Evolutionary conservation across 2,888 invertebrate genomes (phyloP).

Genomic region (Drosophila lacicola): DNA sequence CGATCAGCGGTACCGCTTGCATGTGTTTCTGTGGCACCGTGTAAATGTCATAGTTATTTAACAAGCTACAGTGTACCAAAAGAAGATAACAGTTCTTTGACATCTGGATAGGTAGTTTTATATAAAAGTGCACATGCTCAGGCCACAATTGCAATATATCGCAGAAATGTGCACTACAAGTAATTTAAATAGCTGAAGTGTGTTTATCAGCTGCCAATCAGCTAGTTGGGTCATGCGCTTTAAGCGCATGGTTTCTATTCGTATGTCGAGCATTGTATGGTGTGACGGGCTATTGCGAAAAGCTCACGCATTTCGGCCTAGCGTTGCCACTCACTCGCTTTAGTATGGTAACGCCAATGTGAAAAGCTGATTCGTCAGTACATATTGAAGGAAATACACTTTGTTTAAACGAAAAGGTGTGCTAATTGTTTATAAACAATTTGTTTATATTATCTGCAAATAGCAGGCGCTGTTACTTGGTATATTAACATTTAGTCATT

Average conservation of each 20-base stretch:
- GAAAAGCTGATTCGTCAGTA: constrained; percentile 22
- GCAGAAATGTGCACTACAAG: constrained; percentile 21
- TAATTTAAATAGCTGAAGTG: constrained; percentile 32
- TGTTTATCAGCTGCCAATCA: constrained; percentile 61
- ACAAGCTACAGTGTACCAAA: constrained; percentile 9
- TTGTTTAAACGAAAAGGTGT: constrained; percentile 24
- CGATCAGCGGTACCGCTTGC: background rate
- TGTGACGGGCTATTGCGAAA: constrained; percentile 38
- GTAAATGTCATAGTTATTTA: constrained; percentile 39
- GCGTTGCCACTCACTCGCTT: constrained; percentile 51
- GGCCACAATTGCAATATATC: constrained; percentile 9
- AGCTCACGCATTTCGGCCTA: constrained; percentile 37
- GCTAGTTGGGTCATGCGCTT: constrained; percentile 42
- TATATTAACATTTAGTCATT: constrained; percentile 8
- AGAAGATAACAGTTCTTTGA: constrained; percentile 10
- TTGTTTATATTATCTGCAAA: constrained; percentile 14
- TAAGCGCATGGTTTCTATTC: constrained; percentile 34
- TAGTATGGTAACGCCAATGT: constrained; percentile 38
- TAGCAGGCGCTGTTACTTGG: background rate
- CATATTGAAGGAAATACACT: constrained; percentile 26
- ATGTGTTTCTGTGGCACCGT: constrained; percentile 5
- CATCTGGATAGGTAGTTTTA: constrained; percentile 21
- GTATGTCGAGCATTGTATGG: constrained; percentile 41
- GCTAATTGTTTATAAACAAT: constrained; percentile 54
- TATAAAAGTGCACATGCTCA: constrained; percentile 15